These are phyloP conservation scores for Boulengeromyrus knoepffleri DNA, from an alignment of 2,113 vertebrate species.

Conservation along the genomic window DNA sequence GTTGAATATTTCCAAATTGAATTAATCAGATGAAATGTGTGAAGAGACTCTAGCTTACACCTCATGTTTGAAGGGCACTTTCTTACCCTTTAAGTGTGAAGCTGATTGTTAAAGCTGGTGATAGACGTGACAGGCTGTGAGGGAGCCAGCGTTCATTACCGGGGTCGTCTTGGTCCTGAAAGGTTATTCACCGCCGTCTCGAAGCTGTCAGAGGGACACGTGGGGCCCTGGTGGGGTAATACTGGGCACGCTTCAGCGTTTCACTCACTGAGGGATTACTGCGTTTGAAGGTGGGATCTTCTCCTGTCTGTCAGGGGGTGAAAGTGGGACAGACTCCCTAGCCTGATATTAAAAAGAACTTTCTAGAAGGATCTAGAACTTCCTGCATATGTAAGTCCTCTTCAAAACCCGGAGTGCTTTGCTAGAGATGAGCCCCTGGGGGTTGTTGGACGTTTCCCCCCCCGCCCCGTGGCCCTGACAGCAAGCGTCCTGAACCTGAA, in stretches of 20 bases:
- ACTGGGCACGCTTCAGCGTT: constrained; percentile 44
- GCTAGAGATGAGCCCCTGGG: background rate
- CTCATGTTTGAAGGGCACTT: constrained; percentile 61
- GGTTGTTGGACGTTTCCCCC: background rate
- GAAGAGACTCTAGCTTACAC: constrained; percentile 65
- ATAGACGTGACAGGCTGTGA: constrained; percentile 61
- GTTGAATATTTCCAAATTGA: constrained; percentile 71
- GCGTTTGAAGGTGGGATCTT: background rate
- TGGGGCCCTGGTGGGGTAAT: constrained; percentile 47
- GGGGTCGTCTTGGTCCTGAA: constrained; percentile 53
- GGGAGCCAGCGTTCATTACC: constrained; percentile 56
- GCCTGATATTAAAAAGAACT: constrained; percentile 23
- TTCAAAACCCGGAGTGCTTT: background rate
- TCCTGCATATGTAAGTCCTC: background rate
- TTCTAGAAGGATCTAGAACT: background rate
- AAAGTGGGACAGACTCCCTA: constrained; percentile 11
- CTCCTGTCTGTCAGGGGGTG: background rate
- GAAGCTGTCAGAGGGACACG: constrained; percentile 42
- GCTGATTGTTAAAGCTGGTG: constrained; percentile 61
- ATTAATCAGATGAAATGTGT: constrained; percentile 63
- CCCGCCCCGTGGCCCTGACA: constrained; percentile 9
- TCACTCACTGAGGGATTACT: constrained; percentile 36
- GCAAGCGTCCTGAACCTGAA: constrained; percentile 15
- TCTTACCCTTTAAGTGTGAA: constrained; percentile 32
- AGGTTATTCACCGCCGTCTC: constrained; percentile 55